Percentiles rank a stretch among this genome's conserved stretches.
phyloP scores from a whole-genome alignment of 2,888 invertebrate species.

The Latrodectus elegans region DNA sequence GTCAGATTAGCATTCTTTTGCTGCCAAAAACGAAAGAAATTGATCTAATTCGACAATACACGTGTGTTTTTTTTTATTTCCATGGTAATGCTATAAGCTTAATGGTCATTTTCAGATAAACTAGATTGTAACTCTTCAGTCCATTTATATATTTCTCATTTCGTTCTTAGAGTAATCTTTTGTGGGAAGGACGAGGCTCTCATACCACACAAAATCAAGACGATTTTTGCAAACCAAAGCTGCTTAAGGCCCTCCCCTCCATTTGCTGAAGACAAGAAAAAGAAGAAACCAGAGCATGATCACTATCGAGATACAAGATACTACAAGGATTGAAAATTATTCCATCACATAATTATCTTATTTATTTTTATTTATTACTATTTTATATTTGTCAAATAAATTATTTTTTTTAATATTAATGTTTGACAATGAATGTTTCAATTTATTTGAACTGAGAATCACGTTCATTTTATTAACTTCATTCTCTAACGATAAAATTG shows the following conservation, averaged over 20 bases:
- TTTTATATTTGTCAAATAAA: background rate
- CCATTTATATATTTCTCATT: background rate
- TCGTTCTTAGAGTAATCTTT: constrained; percentile 51
- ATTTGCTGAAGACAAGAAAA: background rate
- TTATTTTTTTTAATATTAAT: background rate
- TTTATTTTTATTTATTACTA: background rate
- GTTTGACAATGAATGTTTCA: too few species aligned
- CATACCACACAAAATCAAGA: constrained; percentile 65
- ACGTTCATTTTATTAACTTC: too few species aligned
- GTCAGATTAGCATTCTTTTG: too few species aligned
- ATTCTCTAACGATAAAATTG: too few species aligned
- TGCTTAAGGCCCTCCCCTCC: constrained; percentile 19
- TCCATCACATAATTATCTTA: background rate
- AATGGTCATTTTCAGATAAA: background rate
- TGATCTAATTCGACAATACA: too few species aligned
- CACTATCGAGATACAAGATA: background rate
- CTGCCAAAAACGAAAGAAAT: too few species aligned
- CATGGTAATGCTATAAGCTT: too few species aligned
- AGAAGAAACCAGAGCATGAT: constrained; percentile 6
- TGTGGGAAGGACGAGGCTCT: constrained; percentile 63
- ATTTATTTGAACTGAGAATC: too few species aligned
- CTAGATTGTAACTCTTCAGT: background rate
- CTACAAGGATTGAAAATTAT: background rate
- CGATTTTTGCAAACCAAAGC: constrained; percentile 64
- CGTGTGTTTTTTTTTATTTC: too few species aligned